phyloP scores from a whole-genome alignment of 2,797 vertebrate species.

The Chloroceryle inda region DNA sequence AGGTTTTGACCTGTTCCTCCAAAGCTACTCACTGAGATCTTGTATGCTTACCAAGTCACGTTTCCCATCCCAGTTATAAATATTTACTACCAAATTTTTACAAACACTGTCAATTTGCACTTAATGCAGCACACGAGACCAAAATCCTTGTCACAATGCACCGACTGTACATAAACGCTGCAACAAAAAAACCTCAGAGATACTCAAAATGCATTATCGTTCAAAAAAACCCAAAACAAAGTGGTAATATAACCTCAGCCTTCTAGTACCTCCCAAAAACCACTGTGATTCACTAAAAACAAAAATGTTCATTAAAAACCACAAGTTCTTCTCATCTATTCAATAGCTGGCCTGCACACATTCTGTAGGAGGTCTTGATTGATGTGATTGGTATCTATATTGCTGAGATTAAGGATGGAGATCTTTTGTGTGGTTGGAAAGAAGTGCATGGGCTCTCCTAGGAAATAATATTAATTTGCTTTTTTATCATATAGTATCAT shows the following conservation, averaged over 20 bases:
- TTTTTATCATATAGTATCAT: neutral
- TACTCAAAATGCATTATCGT: neutral
- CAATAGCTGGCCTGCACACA: fast-evolving
- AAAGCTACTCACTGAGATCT: neutral
- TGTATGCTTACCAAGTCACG: neutral
- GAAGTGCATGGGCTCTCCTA: neutral
- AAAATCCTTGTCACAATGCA: neutral
- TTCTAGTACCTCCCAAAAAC: neutral
- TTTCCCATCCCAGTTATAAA: neutral
- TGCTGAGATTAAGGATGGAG: neutral
- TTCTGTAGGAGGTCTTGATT: neutral
- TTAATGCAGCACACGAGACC: neutral
- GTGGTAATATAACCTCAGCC: neutral
- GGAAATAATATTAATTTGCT: neutral
- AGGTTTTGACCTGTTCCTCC: neutral
- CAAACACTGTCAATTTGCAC: neutral
- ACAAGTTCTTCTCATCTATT: neutral
- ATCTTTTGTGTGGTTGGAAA: neutral
- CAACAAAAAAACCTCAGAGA: neutral
- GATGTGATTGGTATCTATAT: no score
- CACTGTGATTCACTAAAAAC: neutral
- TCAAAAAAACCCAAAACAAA: neutral
- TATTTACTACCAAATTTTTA: neutral
- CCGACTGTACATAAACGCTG: neutral
- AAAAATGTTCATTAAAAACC: neutral